Conservation (phyloP, 2,797 vertebrate species). For the Psittacula echo region DNA sequence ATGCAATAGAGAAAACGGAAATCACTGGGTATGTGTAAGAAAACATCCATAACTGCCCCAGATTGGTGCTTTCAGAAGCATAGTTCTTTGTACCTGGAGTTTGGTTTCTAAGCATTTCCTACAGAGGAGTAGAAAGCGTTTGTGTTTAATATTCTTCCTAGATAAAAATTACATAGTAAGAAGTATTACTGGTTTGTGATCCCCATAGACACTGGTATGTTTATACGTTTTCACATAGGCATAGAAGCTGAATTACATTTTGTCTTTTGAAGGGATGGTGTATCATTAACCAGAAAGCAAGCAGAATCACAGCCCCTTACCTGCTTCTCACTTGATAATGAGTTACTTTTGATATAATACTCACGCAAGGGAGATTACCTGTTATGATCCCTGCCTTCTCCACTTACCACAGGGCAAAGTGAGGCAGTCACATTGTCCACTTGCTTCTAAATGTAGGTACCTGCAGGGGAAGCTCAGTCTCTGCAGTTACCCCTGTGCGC, state of each 20-base stretch:
- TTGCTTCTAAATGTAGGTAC: background rate
- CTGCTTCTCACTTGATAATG: background rate
- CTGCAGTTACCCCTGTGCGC: accelerated
- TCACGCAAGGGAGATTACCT: background rate
- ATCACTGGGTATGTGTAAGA: background rate
- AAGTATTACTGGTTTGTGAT: background rate
- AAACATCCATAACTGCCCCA: background rate
- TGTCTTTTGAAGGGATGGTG: background rate
- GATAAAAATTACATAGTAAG: background rate
- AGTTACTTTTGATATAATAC: background rate
- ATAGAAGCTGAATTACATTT: background rate
- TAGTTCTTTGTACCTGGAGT: background rate
- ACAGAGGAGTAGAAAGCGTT: background rate
- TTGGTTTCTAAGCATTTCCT: background rate
- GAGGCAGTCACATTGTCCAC: background rate
- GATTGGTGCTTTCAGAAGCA: background rate
- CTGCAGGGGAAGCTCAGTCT: background rate
- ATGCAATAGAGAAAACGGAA: background rate
- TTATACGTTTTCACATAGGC: background rate
- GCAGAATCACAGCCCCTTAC: background rate
- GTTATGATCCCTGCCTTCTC: background rate
- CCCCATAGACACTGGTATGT: background rate
- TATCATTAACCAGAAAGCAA: background rate
- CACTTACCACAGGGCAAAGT: background rate
- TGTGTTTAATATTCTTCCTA: background rate